Evolutionary conservation across 2,113 vertebrate species (phyloP).

Genomic region (Ceratotherium simum): DNA sequence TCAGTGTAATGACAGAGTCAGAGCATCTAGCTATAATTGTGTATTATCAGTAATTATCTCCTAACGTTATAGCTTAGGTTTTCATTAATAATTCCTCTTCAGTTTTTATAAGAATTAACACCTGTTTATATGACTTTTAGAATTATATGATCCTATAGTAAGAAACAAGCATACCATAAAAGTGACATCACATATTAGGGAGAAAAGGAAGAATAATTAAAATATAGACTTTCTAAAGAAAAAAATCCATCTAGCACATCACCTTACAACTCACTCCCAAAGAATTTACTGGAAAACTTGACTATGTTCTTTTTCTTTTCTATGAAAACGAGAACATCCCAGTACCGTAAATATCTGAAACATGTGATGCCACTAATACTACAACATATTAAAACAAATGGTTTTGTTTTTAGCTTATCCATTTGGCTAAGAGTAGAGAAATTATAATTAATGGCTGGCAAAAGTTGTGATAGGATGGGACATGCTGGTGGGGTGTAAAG

Average conservation of each 20-base stretch:
- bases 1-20: not conserved
- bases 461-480: not conserved
- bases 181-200: not conserved
- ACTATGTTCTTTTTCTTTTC: not conserved
- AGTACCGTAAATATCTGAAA: not conserved
- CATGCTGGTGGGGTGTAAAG: not conserved
- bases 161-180: not conserved
- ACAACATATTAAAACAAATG: not conserved
- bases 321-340: not conserved
- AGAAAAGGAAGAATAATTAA: not conserved
- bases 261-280: not conserved
- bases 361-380: not conserved
- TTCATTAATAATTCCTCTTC: not conserved
- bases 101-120: not conserved
- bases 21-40: not conserved
- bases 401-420: not conserved
- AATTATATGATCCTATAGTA: not conserved
- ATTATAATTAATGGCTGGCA: not conserved
- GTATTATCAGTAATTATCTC: not conserved
- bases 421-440: not conserved
- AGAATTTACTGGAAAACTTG: not conserved
- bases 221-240: not conserved
- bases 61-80: not conserved
- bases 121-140: not conserved
- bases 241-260: not conserved